A percentile compares a stretch with the other conserved stretches of the same genome.
Evolutionary conservation across 1,140 invertebrate genomes (phyloP).

Genomic region (Drosophila novamexicana): DNA sequence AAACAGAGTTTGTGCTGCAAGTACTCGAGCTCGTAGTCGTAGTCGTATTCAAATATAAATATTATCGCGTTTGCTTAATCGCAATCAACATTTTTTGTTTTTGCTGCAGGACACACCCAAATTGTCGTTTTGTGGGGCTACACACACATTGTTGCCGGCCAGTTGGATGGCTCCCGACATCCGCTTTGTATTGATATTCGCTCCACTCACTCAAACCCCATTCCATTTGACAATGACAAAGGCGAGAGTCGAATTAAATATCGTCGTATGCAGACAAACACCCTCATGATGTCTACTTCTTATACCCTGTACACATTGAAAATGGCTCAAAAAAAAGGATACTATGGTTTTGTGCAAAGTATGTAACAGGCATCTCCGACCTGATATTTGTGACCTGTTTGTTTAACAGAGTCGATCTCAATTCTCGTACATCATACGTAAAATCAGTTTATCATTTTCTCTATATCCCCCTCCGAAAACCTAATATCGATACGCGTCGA

Average conservation of each 20-base stretch:
- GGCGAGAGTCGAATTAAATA: conserved; percentile 46
- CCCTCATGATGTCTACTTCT: conserved; percentile 31
- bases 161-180: conserved; percentile 27
- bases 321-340: too few relatives aligned
- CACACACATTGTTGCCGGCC: not conserved
- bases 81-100: conserved; percentile 65
- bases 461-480: too few relatives aligned
- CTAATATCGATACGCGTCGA: too few relatives aligned
- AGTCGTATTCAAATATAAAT: conserved; percentile 82
- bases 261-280: conserved; percentile 64
- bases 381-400: too few relatives aligned
- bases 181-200: conserved; percentile 42
- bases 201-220: conserved; percentile 34
- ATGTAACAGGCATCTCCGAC: too few relatives aligned
- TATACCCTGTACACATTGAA: too few relatives aligned
- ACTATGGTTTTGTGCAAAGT: too few relatives aligned
- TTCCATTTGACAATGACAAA: not conserved
- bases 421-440: too few relatives aligned
- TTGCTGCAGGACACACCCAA: conserved; percentile 60
- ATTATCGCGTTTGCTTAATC: conserved; percentile 83
- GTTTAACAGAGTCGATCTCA: too few relatives aligned
- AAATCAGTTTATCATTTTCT: too few relatives aligned
- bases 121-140: conserved; percentile 5
- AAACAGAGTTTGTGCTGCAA: conserved; percentile 67
- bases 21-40: not conserved